Evolutionary conservation across 2,888 invertebrate genomes (phyloP), one percentile per base, ranked within the genome.

Genomic region (Troglohyphantes excavatus): DNA sequence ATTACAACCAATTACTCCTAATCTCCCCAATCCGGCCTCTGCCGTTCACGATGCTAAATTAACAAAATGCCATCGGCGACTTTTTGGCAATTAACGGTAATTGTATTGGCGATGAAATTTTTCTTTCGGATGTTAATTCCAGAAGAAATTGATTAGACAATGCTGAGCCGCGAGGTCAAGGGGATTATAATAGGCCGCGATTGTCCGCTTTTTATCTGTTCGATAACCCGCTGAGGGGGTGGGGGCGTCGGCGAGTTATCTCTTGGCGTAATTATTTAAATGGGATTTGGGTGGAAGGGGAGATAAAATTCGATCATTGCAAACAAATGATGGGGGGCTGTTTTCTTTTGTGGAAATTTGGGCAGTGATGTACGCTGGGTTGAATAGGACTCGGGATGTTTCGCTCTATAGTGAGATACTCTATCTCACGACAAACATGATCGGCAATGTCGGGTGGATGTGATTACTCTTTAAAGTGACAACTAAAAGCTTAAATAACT

Each of bases 141-240:
- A 39, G 59, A 59, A 76, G 85, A 86, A 86, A 86, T 86, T 86
- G 85, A 86, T 86, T 86, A 86, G 46, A 86, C 46, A 86, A 86
- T 63, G 75, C 39, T 27, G 65, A 23, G 70, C 33, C 53, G 33
- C 65, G 65, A 72, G 82, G 81, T 81, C 81, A 81, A 27, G 19
- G 53, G 19, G 46, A 68, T 68, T 81, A 53, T 61, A 76, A 61
- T 19, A 29, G 11, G 61, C 17, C 61, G 21, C 61, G 27, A 29
- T 76, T 33, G 59, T 59, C 33, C 59, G 26, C 21, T 61, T 76
- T 61, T 29, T 65, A 17, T 53, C n/a, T 53, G 5, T 53, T 53
- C n/a, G 7, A 1, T 6, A 53, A 39, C 33, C 9, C 9, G 9
- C 33, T 33, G 33, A 9, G 3, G 33, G n/a, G n/a, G 9, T 33